Percentiles rank a stretch among this genome's conserved stretches.
phyloP scores from a whole-genome alignment of 2,113 vertebrate species.

The Nyctibius bracteatus region DNA sequence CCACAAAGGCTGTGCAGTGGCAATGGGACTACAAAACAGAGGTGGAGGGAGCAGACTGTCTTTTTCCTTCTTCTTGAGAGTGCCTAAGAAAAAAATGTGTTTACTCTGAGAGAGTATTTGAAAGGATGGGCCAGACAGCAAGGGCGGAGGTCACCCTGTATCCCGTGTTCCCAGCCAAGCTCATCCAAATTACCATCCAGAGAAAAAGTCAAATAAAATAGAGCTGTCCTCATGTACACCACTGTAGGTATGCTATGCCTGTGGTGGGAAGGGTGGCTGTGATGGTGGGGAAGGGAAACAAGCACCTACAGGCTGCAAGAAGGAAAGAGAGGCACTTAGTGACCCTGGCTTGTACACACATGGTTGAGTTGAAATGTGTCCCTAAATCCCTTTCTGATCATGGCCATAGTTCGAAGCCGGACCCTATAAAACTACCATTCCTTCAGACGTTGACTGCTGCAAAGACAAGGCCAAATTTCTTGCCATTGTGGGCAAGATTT shows the following conservation, averaged over 20 bases:
- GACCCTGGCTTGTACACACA: neutral
- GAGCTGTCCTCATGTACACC: neutral
- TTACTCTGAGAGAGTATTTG: neutral
- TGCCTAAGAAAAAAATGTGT: neutral
- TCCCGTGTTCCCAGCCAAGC: neutral
- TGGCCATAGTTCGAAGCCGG: neutral
- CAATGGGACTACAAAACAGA: neutral
- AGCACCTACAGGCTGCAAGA: neutral
- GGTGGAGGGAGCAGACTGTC: neutral
- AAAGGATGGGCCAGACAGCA: neutral
- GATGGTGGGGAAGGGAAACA: neutral
- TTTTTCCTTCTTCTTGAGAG: neutral
- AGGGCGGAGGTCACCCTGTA: neutral
- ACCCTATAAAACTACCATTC: neutral
- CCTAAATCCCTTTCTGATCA: neutral
- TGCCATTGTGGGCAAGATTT: neutral
- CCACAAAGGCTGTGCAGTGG: neutral
- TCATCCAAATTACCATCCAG: neutral
- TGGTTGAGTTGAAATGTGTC: neutral
- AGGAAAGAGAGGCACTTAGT: neutral
- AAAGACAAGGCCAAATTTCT: neutral
- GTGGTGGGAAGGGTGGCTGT: neutral
- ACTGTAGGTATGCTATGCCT: neutral
- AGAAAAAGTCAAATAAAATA: neutral
- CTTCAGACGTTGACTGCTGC: neutral